Evolutionary conservation across 2,888 invertebrate genomes (phyloP), one percentile per base, ranked within the genome.

Genomic region (Monopis laevigella): DNA sequence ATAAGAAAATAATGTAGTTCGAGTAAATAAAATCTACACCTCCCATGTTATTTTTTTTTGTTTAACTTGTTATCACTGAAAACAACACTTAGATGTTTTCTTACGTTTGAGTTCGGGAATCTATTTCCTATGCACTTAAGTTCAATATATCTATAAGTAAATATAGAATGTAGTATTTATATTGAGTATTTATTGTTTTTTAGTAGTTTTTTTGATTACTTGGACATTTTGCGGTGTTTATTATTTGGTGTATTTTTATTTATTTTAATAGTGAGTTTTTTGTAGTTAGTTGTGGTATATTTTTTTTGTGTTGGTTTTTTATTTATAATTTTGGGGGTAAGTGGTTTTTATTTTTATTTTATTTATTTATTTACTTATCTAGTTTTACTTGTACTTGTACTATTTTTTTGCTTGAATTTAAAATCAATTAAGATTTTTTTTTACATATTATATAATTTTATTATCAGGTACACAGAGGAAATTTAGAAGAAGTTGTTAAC

Each of bases 401-500:
- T 24, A 32, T 18, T 45, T 45, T 4, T 16, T 24, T 7, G 24
- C 6, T 24, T 24, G 6, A 24, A 10, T 10, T n/a, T 24, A 24
- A 24, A 7, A 10, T 24, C 6, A 30, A n/a, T n/a, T n/a, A n/a
- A n/a, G n/a, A n/a, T n/a, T n/a, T n/a, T 32, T 32, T 32, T 32
- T 17, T 14, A 13, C 32, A 32, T 32, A 13, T 5, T 17, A 13
- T 30, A 30, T 21, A 30, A 13, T 30, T 28, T 28, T 5, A 8
- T 4, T 40, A 38, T 28, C 62, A 87, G 86, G 72, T 85, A 16
- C 86, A 87, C 48, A 80, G 85, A 41, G 85, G 85, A 1, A 70
- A 80, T 44, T 57, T 86, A 38, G 71, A 78, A 49, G 77, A 83
- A 42, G 67, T 71, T 46, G 69, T 71, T 26, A 83, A 69, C 53